A percentile compares a stretch with the other conserved stretches of the same genome.
phyloP scores from a whole-genome alignment of 2,113 vertebrate species.

The Nanorana parkeri region DNA sequence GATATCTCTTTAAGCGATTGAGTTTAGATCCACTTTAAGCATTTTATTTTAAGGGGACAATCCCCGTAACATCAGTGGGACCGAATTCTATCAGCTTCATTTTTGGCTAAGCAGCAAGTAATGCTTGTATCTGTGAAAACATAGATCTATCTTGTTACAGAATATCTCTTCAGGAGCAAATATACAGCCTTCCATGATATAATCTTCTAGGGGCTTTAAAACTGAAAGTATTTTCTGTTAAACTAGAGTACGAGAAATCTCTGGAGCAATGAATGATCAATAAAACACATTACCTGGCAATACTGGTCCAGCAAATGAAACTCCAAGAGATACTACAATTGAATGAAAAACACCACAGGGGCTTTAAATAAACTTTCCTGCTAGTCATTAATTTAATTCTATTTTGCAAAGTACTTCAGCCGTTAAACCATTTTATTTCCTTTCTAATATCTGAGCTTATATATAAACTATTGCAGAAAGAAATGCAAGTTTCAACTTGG shows the following conservation, averaged over 20 bases:
- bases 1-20: no score
- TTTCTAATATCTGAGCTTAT: constrained; percentile 18
- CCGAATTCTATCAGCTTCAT: background rate
- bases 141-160: background rate
- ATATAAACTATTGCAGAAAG: background rate
- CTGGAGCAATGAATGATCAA: constrained; percentile 39
- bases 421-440: constrained; percentile 15
- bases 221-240: constrained; percentile 34
- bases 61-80: no score
- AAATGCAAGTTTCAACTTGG: background rate
- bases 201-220: constrained; percentile 6
- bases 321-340: constrained; percentile 20
- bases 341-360: constrained; percentile 23
- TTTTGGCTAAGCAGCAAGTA: no score
- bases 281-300: constrained; percentile 41
- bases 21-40: no score
- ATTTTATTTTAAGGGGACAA: no score
- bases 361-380: constrained; percentile 22
- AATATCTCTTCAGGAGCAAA: background rate
- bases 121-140: background rate
- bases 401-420: constrained; percentile 14
- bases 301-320: constrained; percentile 29
- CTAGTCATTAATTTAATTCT: constrained; percentile 31
- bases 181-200: background rate
- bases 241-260: constrained; percentile 28